Evolutionary conservation across 2,113 vertebrate species (phyloP).

Genomic region (Setophaga coronata): DNA sequence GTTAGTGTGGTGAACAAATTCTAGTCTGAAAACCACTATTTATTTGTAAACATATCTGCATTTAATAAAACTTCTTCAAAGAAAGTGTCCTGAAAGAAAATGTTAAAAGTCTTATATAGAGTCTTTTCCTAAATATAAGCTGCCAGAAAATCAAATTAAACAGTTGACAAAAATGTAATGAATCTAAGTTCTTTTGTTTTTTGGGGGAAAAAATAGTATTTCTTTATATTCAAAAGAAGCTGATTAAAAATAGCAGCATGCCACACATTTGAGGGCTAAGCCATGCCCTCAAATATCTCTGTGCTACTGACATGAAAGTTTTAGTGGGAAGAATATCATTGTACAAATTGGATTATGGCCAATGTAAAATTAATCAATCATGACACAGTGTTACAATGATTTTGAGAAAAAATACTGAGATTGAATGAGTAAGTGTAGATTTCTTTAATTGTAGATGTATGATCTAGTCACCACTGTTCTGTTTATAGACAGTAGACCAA

Average conservation of each 20-base stretch:
- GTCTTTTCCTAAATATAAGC: background rate
- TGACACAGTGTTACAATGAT: background rate
- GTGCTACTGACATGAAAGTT: background rate
- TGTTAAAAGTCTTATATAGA: background rate
- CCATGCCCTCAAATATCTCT: background rate
- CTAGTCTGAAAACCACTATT: background rate
- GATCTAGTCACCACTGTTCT: background rate
- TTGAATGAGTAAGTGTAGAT: background rate
- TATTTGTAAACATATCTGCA: background rate
- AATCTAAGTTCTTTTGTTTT: background rate
- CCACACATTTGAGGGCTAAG: background rate
- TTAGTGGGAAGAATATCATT: background rate
- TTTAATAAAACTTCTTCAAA: background rate
- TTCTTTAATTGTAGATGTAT: background rate
- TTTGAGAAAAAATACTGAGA: background rate
- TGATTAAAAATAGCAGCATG: background rate
- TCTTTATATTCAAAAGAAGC: background rate
- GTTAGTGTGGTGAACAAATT: background rate
- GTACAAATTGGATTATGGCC: background rate
- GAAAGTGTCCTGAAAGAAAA: background rate
- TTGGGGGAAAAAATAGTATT: rapidly evolving
- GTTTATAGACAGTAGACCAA: background rate
- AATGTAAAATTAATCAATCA: background rate
- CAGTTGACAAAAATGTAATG: background rate
- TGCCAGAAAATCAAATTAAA: background rate